phyloP scores from a whole-genome alignment of 1,140 invertebrate species.

The Drosophila insularis region DNA sequence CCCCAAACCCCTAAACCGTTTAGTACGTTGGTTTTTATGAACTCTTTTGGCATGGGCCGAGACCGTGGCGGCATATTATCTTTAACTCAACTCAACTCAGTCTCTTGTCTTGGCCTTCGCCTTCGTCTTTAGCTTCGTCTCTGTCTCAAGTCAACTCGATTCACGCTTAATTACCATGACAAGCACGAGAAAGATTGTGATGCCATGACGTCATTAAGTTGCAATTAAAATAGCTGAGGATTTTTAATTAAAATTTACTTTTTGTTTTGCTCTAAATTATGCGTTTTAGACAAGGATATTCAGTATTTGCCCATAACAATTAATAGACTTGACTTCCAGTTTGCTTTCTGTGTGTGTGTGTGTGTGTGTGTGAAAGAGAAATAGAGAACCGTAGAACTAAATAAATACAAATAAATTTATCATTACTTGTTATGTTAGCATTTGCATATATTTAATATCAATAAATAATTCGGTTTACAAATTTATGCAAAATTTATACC shows the following conservation, averaged over 20 bases:
- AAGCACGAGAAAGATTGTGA: constrained; percentile 24
- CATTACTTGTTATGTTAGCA: constrained; percentile 38
- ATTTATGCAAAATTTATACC: constrained; percentile 54
- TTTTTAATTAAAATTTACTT: constrained; percentile 79
- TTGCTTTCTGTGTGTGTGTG: no score
- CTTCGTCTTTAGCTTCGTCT: neutral
- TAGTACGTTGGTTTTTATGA: constrained; percentile 61
- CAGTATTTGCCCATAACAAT: constrained; percentile 53
- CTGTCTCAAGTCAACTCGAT: constrained; percentile 46
- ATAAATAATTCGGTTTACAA: constrained; percentile 45
- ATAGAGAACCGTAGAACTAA: constrained; percentile 5
- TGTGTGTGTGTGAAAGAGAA: neutral
- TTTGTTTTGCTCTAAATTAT: constrained; percentile 63
- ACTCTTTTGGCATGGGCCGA: constrained; percentile 37
- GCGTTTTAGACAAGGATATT: constrained; percentile 42
- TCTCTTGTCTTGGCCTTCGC: constrained; percentile 4
- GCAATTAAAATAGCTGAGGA: constrained; percentile 78
- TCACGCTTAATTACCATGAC: constrained; percentile 69
- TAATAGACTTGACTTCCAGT: constrained; percentile 32
- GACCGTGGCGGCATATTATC: constrained; percentile 35
- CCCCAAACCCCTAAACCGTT: neutral
- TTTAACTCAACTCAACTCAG: constrained; percentile 26
- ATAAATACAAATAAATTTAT: constrained; percentile 37
- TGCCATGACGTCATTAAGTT: constrained; percentile 72
- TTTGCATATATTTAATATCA: constrained; percentile 56